Evolutionary conservation across 2,888 invertebrate genomes (phyloP).

Genomic region (Rhodophaea formosa): DNA sequence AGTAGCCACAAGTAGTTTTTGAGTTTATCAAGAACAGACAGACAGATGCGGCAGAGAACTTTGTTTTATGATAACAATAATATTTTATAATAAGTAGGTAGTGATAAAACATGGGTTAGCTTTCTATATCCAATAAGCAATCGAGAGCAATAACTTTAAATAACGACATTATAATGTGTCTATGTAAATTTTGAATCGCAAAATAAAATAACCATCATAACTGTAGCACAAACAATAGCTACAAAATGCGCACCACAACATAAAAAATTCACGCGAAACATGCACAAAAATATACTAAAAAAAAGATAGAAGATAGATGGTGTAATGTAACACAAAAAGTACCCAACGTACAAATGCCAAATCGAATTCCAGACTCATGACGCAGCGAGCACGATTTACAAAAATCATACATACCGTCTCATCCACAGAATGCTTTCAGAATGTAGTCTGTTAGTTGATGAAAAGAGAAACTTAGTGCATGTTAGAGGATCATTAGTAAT

Average conservation of each 20-base stretch:
- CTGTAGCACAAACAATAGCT: not conserved
- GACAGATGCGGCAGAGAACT: too few species aligned
- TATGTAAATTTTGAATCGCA: too few species aligned
- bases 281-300: not conserved
- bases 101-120: too few species aligned
- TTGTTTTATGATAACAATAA: too few species aligned
- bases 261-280: not conserved
- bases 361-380: not conserved
- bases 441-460: not conserved
- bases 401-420: not conserved
- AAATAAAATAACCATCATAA: too few species aligned
- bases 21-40: too few species aligned
- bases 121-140: too few species aligned
- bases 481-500: not conserved
- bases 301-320: not conserved
- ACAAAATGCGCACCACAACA: not conserved
- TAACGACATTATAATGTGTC: too few species aligned
- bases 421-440: not conserved
- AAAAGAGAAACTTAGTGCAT: not conserved
- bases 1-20: too few species aligned
- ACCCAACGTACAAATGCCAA: slow-evolving; percentile 9
- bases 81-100: too few species aligned
- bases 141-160: too few species aligned
- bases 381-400: slow-evolving; percentile 5
- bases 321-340: slow-evolving; percentile 1